Evolutionary conservation across 2,113 vertebrate genomes (phyloP).

Genomic region (Indri indri): DNA sequence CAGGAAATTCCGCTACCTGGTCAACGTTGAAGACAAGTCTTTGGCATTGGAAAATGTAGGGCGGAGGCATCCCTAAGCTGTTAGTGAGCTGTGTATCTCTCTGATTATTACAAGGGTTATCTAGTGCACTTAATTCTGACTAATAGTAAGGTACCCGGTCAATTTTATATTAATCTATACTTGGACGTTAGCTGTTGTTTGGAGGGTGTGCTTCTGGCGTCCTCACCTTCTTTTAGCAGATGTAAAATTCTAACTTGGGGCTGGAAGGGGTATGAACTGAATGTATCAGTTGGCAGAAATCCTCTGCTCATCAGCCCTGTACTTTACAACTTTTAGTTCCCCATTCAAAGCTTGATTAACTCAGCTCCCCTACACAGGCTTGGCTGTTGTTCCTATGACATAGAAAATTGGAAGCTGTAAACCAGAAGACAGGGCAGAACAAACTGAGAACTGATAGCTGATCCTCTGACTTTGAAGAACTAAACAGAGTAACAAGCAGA

Average conservation of each 20-base stretch:
- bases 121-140: background rate
- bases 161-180: background rate
- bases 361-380: background rate
- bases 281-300: background rate
- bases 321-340: background rate
- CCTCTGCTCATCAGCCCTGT: background rate
- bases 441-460: background rate
- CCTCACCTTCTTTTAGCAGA: background rate
- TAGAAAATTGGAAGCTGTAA: background rate
- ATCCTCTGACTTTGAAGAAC: background rate
- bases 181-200: background rate
- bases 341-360: background rate
- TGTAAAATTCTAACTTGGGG: background rate
- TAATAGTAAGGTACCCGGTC: background rate
- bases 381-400: background rate
- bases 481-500: background rate
- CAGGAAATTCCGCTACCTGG: background rate
- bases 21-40: background rate
- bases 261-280: fast-evolving
- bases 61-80: too few relatives aligned
- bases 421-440: background rate
- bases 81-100: background rate
- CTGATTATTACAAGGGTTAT: background rate
- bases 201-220: background rate
- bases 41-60: background rate